Evolutionary conservation across 1,140 invertebrate species (phyloP).

Genomic region (Linepithema humile): DNA sequence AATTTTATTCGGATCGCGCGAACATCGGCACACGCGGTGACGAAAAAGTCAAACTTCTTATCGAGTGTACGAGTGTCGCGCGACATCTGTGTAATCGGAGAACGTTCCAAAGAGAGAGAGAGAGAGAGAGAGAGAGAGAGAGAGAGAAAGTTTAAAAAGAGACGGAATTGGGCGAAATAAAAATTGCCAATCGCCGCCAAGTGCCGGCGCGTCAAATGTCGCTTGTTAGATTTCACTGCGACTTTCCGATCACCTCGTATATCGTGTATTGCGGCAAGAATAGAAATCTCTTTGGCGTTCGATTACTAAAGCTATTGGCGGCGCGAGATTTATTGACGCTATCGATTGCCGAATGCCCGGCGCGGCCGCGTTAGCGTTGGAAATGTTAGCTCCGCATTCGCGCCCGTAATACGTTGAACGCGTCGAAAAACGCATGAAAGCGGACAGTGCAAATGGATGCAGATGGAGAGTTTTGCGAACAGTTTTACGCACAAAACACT

Average conservation of each 20-base stretch:
- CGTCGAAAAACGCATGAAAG: conserved; percentile 39
- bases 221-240: background rate
- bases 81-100: background rate
- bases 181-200: background rate
- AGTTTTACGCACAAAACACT: conserved; percentile 38
- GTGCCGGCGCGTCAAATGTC: background rate
- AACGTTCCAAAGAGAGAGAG: background rate
- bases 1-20: conserved; percentile 27
- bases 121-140: background rate
- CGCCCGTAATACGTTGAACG: conserved; percentile 50
- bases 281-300: conserved; percentile 57
- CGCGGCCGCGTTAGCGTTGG: conserved; percentile 26
- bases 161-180: background rate
- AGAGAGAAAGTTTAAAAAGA: background rate
- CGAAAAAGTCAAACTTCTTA: background rate
- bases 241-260: conserved; percentile 32
- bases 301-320: conserved; percentile 55
- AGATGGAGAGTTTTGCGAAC: conserved; percentile 53
- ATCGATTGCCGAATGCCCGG: conserved; percentile 41
- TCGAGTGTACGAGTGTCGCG: background rate
- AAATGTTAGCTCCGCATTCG: conserved; percentile 40
- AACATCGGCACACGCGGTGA: background rate
- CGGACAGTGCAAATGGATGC: conserved; percentile 50
- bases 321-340: conserved; percentile 52
- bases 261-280: conserved; percentile 49